A percentile compares a stretch with the other conserved stretches of the same genome.
These are phyloP conservation scores for Callorhinus ursinus DNA, from an alignment of 2,113 vertebrate species.

Conservation along the genomic window DNA sequence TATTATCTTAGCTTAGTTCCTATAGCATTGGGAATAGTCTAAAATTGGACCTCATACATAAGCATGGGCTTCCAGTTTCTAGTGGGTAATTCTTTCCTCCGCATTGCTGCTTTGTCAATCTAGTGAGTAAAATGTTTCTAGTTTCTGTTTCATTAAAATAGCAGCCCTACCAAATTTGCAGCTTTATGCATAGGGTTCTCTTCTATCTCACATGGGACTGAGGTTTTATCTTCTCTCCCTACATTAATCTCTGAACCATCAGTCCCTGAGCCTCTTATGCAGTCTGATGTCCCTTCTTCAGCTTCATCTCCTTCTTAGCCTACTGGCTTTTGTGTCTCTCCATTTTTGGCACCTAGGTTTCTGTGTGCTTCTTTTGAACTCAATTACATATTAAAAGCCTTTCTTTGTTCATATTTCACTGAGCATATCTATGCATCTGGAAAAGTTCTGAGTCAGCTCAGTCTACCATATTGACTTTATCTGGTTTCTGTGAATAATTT, in stretches of 20 bases:
- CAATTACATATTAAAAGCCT: background rate
- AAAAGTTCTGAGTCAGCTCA: background rate
- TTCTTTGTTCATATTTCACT: background rate
- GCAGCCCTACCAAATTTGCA: background rate
- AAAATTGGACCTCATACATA: background rate
- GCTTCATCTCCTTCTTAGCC: background rate
- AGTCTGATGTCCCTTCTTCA: background rate
- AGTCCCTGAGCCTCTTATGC: background rate
- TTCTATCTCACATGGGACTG: background rate
- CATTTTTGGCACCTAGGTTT: background rate
- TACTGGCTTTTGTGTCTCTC: background rate
- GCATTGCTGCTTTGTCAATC: background rate
- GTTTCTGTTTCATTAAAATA: background rate
- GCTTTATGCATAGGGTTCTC: background rate
- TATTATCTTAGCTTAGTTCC: background rate
- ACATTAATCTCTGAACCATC: background rate
- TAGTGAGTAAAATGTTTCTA: background rate
- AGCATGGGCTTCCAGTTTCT: background rate
- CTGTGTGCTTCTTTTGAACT: background rate
- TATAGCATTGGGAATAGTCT: background rate
- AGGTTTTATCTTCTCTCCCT: background rate
- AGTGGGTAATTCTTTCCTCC: background rate
- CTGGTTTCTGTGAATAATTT: slow-evolving; percentile 2
- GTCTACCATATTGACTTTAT: background rate
- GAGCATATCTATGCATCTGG: background rate